phyloP scores from a whole-genome alignment of 92 coral and sea anemone genomes.

The Palythoa caribaeorum region DNA sequence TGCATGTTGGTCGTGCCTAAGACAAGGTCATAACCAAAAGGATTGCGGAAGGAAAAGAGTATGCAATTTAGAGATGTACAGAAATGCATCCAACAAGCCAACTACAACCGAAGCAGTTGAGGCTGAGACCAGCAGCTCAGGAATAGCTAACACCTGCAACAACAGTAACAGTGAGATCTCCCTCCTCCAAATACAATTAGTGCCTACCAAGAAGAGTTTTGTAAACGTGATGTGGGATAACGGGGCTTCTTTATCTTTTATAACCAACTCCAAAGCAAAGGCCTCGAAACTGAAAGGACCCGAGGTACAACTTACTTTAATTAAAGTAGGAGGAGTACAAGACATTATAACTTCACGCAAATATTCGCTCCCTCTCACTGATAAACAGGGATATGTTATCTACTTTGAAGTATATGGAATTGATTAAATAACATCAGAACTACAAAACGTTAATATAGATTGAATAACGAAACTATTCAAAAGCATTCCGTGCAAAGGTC shows the following conservation, averaged over 20 bases:
- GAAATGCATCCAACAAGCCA: too few species aligned
- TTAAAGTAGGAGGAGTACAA: constrained; percentile 47
- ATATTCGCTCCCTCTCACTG: too few species aligned
- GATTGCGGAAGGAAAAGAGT: too few species aligned
- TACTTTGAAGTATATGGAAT: too few species aligned
- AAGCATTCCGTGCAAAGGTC: too few species aligned
- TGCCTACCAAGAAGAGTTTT: constrained; percentile 42
- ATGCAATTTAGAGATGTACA: too few species aligned
- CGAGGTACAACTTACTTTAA: constrained; percentile 24
- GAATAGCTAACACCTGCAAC: constrained; percentile 35
- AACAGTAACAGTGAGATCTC: constrained; percentile 36
- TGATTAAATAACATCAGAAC: too few species aligned
- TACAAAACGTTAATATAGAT: too few species aligned
- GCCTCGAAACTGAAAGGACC: constrained; percentile 43
- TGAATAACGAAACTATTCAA: too few species aligned
- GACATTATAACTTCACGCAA: constrained; percentile 28
- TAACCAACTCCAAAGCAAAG: constrained; percentile 54
- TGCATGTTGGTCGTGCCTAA: too few species aligned
- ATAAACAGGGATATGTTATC: too few species aligned
- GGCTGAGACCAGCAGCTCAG: constrained; percentile 17
- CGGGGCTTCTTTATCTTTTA: constrained; percentile 57
- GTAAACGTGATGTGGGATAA: constrained; percentile 60
- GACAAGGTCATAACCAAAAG: too few species aligned
- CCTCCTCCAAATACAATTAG: constrained; percentile 58
- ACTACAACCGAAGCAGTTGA: neutral